Conservation (phyloP, 2,888 invertebrate genomes). For the Ditula angustiorana region DNA sequence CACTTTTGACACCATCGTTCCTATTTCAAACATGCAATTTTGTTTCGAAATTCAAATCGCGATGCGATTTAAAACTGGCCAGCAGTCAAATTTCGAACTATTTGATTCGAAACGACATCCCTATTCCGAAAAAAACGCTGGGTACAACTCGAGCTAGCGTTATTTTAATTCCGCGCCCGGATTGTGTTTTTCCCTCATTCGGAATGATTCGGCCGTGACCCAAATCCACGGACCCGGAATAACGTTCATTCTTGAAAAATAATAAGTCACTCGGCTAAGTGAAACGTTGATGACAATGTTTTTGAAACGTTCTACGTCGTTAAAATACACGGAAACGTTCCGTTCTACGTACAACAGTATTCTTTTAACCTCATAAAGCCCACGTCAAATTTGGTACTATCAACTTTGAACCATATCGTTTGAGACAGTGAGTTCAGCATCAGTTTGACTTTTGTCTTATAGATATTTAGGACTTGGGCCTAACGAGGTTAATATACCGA, state of each 20-base stretch:
- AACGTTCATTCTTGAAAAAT: slow-evolving; percentile 40
- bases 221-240: slow-evolving; percentile 45
- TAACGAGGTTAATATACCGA: no score
- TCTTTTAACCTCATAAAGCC: no score
- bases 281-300: slow-evolving; percentile 38
- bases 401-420: no score
- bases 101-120: slow-evolving; percentile 22
- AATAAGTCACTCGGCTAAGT: slow-evolving; percentile 39
- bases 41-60: background rate
- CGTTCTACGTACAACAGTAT: background rate
- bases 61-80: background rate
- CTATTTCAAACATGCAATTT: background rate
- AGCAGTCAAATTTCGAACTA: slow-evolving; percentile 21
- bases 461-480: no score
- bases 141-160: slow-evolving; percentile 12
- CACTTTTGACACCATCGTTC: no score
- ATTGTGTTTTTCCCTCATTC: slow-evolving; percentile 48
- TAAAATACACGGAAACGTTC: background rate
- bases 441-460: no score
- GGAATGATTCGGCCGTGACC: slow-evolving; percentile 66
- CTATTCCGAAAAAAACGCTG: slow-evolving; percentile 21
- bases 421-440: no score
- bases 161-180: slow-evolving; percentile 44
- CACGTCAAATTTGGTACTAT: no score
- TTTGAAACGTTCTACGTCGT: slow-evolving; percentile 18